Conservation (phyloP, 2,113 vertebrate genomes). For the Marcusenius ussheri region DNA sequence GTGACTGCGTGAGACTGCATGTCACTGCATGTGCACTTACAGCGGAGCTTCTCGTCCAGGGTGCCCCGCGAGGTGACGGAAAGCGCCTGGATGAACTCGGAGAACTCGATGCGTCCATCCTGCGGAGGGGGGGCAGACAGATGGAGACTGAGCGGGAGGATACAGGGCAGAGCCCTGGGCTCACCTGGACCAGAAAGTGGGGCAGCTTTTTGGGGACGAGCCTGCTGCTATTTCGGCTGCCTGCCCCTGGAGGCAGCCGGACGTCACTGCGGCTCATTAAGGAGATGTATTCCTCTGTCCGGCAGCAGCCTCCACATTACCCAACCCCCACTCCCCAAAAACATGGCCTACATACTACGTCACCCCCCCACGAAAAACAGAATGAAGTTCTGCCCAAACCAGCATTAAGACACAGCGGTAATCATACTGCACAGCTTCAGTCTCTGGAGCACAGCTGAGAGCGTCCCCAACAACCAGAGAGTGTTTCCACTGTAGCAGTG, state of each 20-base stretch:
- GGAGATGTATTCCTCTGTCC: slow-evolving; percentile 44
- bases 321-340: neutral
- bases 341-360: neutral
- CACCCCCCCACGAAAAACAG: neutral
- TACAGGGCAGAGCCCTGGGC: slow-evolving; percentile 22
- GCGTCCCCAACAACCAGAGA: neutral
- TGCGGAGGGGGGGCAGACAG: slow-evolving; percentile 38
- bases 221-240: slow-evolving; percentile 51
- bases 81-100: slow-evolving; percentile 95
- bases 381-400: neutral
- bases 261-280: slow-evolving; percentile 52
- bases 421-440: neutral
- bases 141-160: slow-evolving; percentile 15
- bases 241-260: slow-evolving; percentile 43
- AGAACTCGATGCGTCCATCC: slow-evolving; percentile 96
- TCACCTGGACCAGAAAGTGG: slow-evolving; percentile 37
- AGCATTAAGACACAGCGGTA: neutral
- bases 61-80: slow-evolving; percentile 95
- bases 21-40: slow-evolving; percentile 61
- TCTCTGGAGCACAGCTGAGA: neutral
- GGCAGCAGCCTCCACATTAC: slow-evolving; percentile 30
- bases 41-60: slow-evolving; percentile 93
- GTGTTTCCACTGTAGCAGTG: neutral
- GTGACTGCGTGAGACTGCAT: neutral
- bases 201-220: slow-evolving; percentile 45